Base-by-base conservation (phyloP, 2,113 vertebrate species). In the Dinomys branickii region DNA sequence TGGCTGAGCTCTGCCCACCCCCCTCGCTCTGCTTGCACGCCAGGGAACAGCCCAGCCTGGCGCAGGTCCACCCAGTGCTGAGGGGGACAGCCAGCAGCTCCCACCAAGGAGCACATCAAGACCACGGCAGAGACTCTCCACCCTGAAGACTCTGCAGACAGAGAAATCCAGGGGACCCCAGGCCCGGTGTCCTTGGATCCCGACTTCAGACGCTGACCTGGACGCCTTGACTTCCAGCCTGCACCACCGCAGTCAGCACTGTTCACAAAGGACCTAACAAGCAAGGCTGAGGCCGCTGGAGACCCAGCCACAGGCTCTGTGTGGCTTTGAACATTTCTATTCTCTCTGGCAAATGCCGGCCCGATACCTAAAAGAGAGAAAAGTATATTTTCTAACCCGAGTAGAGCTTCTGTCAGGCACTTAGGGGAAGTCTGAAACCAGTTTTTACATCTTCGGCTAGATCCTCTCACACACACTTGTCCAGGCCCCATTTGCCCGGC, bases 11-110 rank as follows among this genome's bases (percentile, higher is more conserved):
- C 92, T 73, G 35, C 67, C 54, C 26, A n/a, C 71, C 50, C 67
- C 3, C 12, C 7, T 91, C 16, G n/a, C 83, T 85, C 54, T 11
- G 16, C 65, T 75, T 50, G 77, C n/a, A 90, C 47, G 44, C 22
- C 75, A 11, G 2, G 50, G 26, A 82, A 59, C 47, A 85, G 86
- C 54, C 63, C 85, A 20, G 20, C 33, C 63, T 65, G 85, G 82
- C 67, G 35, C 52, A 19, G 52, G 52, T 41, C 85, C 52, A 85
- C 16, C 63, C 47, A 71, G 81, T 24, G 28, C 59, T 2, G 1
- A 87, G 73, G 52, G 77, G 67, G 30, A n/a, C 50, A 19, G 93
- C 96, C 85, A 88, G 88, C 82, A 41, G 73, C 67, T 87, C 86
- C 38, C 5, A 1, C 90, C 88, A 24, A 24, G 56, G 47, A 85